phyloP scores from a whole-genome alignment of 2,888 invertebrate genomes.

The Kuschelorhynchus macadamiae region DNA sequence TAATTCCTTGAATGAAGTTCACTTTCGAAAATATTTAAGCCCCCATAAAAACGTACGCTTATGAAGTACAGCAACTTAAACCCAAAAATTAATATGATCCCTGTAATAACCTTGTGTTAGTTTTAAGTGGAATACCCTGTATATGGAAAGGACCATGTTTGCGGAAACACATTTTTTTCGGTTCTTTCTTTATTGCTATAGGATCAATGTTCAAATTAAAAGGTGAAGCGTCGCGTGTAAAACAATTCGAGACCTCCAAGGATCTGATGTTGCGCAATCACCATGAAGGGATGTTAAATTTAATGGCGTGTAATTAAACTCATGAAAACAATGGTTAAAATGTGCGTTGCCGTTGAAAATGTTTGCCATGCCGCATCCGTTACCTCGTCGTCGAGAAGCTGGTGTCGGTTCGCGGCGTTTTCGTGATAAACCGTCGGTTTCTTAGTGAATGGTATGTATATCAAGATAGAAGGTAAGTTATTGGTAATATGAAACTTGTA shows the following conservation, averaged over 20 bases:
- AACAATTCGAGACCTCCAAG: constrained; percentile 4
- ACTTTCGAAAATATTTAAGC: too few relatives aligned
- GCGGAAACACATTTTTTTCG: too few relatives aligned
- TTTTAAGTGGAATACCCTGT: too few relatives aligned
- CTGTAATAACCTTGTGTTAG: too few relatives aligned
- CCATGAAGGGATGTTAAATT: constrained; percentile 30
- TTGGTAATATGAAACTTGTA: too few relatives aligned
- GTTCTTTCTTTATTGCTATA: too few relatives aligned
- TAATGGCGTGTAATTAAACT: constrained; percentile 32
- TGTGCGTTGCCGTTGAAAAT: constrained; percentile 43
- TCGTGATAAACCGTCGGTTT: constrained; percentile 34
- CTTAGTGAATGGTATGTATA: constrained; percentile 51
- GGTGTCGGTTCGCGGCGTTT: constrained; percentile 30
- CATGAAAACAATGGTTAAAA: constrained; percentile 43
- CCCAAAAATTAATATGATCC: too few relatives aligned
- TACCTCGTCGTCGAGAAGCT: constrained; percentile 18
- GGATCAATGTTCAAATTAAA: too few relatives aligned
- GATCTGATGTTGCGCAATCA: constrained; percentile 13
- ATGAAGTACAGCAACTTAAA: too few relatives aligned
- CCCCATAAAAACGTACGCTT: too few relatives aligned
- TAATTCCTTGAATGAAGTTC: too few relatives aligned
- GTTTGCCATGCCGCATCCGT: constrained; percentile 18
- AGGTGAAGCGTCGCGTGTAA: constrained; percentile 13
- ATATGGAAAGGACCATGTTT: constrained; percentile 26
- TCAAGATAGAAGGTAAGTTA: constrained; percentile 46